Conservation (phyloP, 2,888 invertebrate species). For the Eueremaeus valkanovi region DNA sequence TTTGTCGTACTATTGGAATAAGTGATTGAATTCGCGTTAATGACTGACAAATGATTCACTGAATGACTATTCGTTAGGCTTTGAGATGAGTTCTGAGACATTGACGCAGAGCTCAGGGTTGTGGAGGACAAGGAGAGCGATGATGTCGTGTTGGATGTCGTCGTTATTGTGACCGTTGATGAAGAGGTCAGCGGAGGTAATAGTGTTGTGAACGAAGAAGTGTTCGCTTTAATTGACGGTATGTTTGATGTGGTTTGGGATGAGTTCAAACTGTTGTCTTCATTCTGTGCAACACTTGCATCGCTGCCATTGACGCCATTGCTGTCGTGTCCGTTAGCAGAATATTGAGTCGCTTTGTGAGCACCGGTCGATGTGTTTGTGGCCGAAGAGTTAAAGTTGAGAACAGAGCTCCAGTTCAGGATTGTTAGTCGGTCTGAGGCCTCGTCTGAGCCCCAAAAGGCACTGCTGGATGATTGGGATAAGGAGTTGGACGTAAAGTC, state of each 20-base stretch:
- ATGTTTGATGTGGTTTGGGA: slow-evolving; percentile 28
- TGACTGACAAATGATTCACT: slow-evolving; percentile 34
- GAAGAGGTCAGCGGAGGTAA: slow-evolving; percentile 43
- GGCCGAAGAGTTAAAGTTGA: slow-evolving; percentile 68
- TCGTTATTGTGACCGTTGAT: slow-evolving; percentile 35
- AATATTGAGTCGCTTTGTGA: slow-evolving; percentile 7
- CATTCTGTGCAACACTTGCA: slow-evolving; percentile 7
- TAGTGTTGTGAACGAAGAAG: slow-evolving; percentile 43
- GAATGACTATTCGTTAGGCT: slow-evolving; percentile 36
- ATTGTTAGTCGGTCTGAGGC: slow-evolving; percentile 67
- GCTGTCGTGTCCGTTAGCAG: slow-evolving; percentile 18
- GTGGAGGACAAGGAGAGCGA: slow-evolving; percentile 6
- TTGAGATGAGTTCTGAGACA: slow-evolving; percentile 13
- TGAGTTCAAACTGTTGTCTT: slow-evolving; percentile 37
- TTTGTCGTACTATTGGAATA: slow-evolving; percentile 43
- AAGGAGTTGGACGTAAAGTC: background rate
- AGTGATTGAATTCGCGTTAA: slow-evolving; percentile 36
- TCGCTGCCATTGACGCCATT: slow-evolving; percentile 22
- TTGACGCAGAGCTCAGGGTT: background rate
- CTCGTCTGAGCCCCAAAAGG: slow-evolving; percentile 45
- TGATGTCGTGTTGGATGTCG: slow-evolving; percentile 36
- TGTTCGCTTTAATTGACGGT: slow-evolving; percentile 37
- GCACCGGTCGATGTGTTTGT: slow-evolving; percentile 40
- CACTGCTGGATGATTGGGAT: slow-evolving; percentile 38
- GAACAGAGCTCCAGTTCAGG: slow-evolving; percentile 87